phyloP scores from a whole-genome alignment of 2,888 invertebrate species.

The Tenthredo mesomela region DNA sequence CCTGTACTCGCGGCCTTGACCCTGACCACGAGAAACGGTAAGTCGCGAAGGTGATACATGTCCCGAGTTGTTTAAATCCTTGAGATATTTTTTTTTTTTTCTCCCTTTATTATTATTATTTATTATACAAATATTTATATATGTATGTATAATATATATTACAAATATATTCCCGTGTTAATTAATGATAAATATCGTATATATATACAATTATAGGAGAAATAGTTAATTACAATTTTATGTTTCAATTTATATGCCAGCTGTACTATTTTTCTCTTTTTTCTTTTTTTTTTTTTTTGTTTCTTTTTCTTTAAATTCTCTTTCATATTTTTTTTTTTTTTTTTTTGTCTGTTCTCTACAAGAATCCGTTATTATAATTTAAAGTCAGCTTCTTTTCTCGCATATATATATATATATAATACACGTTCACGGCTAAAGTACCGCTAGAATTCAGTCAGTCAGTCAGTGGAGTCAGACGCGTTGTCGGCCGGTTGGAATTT shows the following conservation, averaged over 20 bases:
- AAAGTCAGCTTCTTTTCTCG: not conserved
- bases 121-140: too few species aligned
- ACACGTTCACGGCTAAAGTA: constrained; percentile 28
- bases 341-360: not conserved
- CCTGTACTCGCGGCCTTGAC: constrained; percentile 38
- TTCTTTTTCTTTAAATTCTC: not conserved
- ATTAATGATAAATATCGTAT: not conserved
- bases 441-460: constrained; percentile 50
- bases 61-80: not conserved
- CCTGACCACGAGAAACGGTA: constrained; percentile 42
- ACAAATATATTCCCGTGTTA: not conserved
- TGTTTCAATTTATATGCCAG: not conserved
- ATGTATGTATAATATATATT: not conserved
- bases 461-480: constrained; percentile 47
- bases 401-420: not conserved
- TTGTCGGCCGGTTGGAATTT: constrained; percentile 38
- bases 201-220: not conserved
- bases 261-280: not conserved
- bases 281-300: not conserved
- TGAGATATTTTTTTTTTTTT: not conserved
- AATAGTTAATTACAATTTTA: not conserved
- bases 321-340: not conserved
- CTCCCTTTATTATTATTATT: not conserved
- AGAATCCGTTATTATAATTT: constrained; percentile 38
- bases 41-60: constrained; percentile 13